Evolutionary conservation across 1,140 invertebrate genomes (phyloP), one percentile per base, ranked within the genome.

Genomic region (Dendrolimus punctatus): DNA sequence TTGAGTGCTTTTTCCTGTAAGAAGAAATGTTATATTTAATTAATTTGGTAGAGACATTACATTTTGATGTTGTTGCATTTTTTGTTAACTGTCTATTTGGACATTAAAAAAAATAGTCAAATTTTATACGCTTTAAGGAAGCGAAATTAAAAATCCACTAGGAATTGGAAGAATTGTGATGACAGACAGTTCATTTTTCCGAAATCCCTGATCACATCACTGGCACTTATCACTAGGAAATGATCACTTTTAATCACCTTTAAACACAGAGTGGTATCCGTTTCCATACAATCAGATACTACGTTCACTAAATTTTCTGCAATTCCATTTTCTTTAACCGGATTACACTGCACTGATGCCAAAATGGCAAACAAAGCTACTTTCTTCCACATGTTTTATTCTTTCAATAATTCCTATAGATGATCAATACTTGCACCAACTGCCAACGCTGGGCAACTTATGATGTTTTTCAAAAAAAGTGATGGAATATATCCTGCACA

Each of bases 1-100:
- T 81, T 84, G 8, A 78, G 59, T 6, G 83, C 80, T 62, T 86
- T 86, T 78, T 86, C 83, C 83, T 86, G 72, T 2, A 77, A 79
- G 42, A 64, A 60, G 10, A 53, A 51, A 51, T 40, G 41, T 43
- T 40, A 10, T 42, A 40, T 47, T 46, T 51, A 45, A 36, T 44
- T 44, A 9, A 44, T 44, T 7, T 45, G 46, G n/a, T 53, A 39
- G 6, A 43, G 10, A 9, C 5, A 43, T 6, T 38, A 43, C 1
- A 23, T 46, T 46, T 45, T 38, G 6, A 37, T 4, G 10, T 10
- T 5, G 10, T 40, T 48, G 5, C 39, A 41, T 5, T 8, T 8
- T 42, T 51, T 8, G 7, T 46, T 9, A 40, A 9, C 4, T 41
- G 5, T n/a, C 8, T 46, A 40, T 7, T 39, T 8, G 8, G 6